A percentile compares a stretch with the other conserved stretches of the same genome.
Conservation (phyloP, 2,888 invertebrate species). For the Rhopalosiphum nymphaeae region DNA sequence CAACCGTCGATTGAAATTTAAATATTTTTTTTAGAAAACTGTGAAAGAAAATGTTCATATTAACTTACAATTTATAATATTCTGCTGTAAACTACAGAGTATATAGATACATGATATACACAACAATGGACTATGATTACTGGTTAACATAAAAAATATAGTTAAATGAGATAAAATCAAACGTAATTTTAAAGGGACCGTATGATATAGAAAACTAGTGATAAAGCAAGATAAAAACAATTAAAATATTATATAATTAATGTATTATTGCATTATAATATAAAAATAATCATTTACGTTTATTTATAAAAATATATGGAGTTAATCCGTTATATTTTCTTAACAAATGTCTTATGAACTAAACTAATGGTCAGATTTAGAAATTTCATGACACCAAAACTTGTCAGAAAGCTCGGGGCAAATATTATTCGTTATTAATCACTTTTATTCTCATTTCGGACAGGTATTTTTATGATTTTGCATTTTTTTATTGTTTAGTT, state of each 20-base stretch:
- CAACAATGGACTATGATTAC: neutral
- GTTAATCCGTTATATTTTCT: too few relatives aligned
- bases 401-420: too few relatives aligned
- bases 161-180: neutral
- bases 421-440: too few relatives aligned
- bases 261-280: neutral
- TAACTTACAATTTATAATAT: neutral
- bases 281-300: neutral
- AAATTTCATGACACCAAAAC: too few relatives aligned
- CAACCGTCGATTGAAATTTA: conserved; percentile 1
- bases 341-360: too few relatives aligned
- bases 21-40: neutral
- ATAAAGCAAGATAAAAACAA: neutral
- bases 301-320: neutral
- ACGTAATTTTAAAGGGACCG: neutral
- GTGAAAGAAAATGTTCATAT: conserved; percentile 15
- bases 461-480: too few relatives aligned
- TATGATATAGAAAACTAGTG: neutral
- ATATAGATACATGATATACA: neutral
- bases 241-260: neutral
- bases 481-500: too few relatives aligned
- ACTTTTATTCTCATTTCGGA: too few relatives aligned
- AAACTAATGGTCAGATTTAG: too few relatives aligned
- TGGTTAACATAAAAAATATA: conserved; percentile 11
- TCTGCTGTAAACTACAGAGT: neutral